Evolutionary conservation across 2,888 invertebrate genomes (phyloP).

Genomic region (Polietes domitor): DNA sequence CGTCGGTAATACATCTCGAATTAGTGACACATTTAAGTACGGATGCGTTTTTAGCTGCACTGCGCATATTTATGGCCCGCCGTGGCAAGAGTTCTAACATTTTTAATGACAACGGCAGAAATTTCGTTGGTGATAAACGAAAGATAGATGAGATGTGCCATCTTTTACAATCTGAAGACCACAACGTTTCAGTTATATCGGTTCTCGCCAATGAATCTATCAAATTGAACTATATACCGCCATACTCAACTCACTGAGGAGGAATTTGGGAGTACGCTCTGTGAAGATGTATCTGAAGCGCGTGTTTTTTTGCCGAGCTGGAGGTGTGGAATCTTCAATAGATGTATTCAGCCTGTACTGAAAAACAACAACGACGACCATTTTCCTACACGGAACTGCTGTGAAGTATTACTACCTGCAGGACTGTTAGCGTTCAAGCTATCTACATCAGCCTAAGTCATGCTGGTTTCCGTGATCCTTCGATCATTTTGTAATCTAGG

Average conservation of each 20-base stretch:
- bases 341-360: too few species aligned
- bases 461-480: too few species aligned
- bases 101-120: slow-evolving; percentile 60
- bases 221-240: slow-evolving; percentile 60
- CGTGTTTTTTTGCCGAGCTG: too few species aligned
- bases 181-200: background rate
- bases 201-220: slow-evolving; percentile 49
- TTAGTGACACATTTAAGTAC: slow-evolving; percentile 56
- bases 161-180: background rate
- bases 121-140: slow-evolving; percentile 60
- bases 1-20: slow-evolving; percentile 58
- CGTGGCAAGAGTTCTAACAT: slow-evolving; percentile 56
- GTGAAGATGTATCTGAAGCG: slow-evolving; percentile 63
- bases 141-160: background rate
- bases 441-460: too few species aligned
- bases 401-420: too few species aligned
- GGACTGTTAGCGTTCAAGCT: too few species aligned
- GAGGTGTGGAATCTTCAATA: too few species aligned
- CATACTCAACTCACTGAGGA: slow-evolving; percentile 7
- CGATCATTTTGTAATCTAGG: too few species aligned
- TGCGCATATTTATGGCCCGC: slow-evolving; percentile 52
- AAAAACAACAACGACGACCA: too few species aligned
- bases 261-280: slow-evolving; percentile 62
- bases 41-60: slow-evolving; percentile 57
- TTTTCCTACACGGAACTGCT: too few species aligned